A percentile compares a stretch with the other conserved stretches of the same genome.
Evolutionary conservation across 2,888 invertebrate genomes (phyloP).

Genomic region (Cheilosia scutellata): DNA sequence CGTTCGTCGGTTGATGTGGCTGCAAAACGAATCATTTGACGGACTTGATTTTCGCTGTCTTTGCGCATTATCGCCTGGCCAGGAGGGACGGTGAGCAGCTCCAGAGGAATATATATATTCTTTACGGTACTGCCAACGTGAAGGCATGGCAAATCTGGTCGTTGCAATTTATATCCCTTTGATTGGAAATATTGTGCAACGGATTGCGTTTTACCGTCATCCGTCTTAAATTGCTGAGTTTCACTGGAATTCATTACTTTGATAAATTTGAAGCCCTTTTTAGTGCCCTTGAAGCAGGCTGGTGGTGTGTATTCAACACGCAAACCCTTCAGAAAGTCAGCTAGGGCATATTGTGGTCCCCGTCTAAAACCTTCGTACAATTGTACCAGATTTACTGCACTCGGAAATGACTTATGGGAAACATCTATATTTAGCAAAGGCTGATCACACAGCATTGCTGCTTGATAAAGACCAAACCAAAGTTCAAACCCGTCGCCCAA

Average conservation of each 20-base stretch:
- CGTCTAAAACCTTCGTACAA: conserved; percentile 10
- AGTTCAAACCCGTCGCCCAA: conserved; percentile 94
- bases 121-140: conserved; percentile 90
- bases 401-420: conserved; percentile 92
- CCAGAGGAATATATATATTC: conserved; percentile 92
- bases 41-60: conserved; percentile 92
- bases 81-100: conserved; percentile 90
- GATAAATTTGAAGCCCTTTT: conserved; percentile 79
- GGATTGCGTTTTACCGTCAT: conserved; percentile 80
- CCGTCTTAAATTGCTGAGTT: conserved; percentile 81
- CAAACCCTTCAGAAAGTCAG: conserved; percentile 78
- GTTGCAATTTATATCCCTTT: conserved; percentile 83
- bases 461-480: conserved; percentile 97
- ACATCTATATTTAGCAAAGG: conserved; percentile 97
- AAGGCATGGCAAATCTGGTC: conserved; percentile 91
- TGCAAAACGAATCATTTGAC: conserved; percentile 93
- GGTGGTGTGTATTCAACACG: conserved; percentile 81
- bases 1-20: conserved; percentile 92
- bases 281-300: conserved; percentile 75
- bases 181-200: conserved; percentile 82
- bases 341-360: background rate
- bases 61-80: conserved; percentile 91
- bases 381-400: conserved; percentile 73
- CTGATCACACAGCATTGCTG: conserved; percentile 94
- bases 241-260: conserved; percentile 80